Conservation (phyloP, 1,140 invertebrate species). For the Drosophila tani region DNA sequence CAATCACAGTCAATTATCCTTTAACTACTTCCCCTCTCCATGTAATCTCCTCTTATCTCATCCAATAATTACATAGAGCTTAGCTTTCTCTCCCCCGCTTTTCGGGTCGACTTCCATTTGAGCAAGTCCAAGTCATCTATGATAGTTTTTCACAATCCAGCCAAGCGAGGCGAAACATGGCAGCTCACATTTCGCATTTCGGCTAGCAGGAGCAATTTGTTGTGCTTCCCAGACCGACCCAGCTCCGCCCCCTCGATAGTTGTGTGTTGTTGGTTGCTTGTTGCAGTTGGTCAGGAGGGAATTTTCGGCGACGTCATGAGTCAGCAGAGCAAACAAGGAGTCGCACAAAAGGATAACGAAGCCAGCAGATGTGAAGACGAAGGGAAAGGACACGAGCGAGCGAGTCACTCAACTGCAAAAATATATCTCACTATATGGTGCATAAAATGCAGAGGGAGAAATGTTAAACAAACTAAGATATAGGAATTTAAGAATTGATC, state of each 20-base stretch:
- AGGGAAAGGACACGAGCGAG: constrained; percentile 8
- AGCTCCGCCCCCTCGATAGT: constrained; percentile 8
- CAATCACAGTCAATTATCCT: constrained; percentile 30
- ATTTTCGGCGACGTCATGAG: constrained; percentile 73
- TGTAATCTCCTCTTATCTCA: constrained; percentile 17
- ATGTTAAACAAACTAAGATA: not conserved
- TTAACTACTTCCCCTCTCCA: not conserved
- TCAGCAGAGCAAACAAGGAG: constrained; percentile 71
- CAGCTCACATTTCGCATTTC: constrained; percentile 77
- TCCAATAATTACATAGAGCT: constrained; percentile 41
- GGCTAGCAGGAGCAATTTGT: constrained; percentile 75
- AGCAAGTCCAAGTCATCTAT: constrained; percentile 48
- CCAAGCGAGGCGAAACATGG: constrained; percentile 63
- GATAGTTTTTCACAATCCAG: constrained; percentile 52
- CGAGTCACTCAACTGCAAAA: constrained; percentile 79
- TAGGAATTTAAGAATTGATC: not conserved
- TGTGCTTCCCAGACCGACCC: constrained; percentile 45
- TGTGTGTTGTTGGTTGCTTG: constrained; percentile 17
- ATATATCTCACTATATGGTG: constrained; percentile 66
- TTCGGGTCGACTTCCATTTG: constrained; percentile 25
- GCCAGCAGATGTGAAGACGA: constrained; percentile 32
- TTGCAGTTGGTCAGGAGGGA: constrained; percentile 66
- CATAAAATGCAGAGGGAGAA: constrained; percentile 16
- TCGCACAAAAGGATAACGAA: constrained; percentile 51
- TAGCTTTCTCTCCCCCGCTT: not conserved